Percentiles rank a stretch among this genome's conserved stretches.
These are phyloP conservation scores for Blomia tropicalis DNA, from an alignment of 2,888 invertebrate genomes.

Conservation along the genomic window DNA sequence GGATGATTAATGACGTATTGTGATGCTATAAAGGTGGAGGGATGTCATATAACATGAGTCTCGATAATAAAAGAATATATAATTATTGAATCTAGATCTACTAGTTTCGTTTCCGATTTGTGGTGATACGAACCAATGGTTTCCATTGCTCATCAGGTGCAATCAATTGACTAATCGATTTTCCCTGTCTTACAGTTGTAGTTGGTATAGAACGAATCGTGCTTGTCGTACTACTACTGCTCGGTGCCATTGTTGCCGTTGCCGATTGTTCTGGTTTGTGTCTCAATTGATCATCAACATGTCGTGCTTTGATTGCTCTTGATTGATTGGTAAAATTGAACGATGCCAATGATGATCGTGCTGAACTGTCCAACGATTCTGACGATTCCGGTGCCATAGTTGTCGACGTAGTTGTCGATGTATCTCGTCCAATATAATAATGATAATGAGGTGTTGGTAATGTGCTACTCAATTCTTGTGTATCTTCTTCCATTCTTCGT, in stretches of 20 bases:
- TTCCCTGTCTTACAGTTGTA: background rate
- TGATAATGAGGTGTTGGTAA: background rate
- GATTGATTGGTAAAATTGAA: background rate
- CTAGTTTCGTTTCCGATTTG: background rate
- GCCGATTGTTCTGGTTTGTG: background rate
- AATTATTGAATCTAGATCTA: too few species aligned
- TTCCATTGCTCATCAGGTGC: background rate
- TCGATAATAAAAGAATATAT: too few species aligned
- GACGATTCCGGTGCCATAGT: background rate
- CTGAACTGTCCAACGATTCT: background rate
- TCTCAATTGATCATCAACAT: background rate
- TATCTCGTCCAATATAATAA: constrained; percentile 4
- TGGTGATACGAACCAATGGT: background rate
- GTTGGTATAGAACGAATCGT: background rate
- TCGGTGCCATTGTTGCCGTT: background rate
- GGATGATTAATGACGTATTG: too few species aligned
- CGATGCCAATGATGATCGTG: background rate
- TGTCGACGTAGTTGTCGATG: background rate
- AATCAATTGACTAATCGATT: background rate
- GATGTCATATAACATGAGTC: too few species aligned
- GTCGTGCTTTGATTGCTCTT: background rate
- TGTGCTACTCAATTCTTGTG: background rate
- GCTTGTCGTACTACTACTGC: background rate
- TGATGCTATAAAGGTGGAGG: too few species aligned
- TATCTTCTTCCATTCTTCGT: background rate